phyloP scores from a whole-genome alignment of 2,797 vertebrate species.

The Synaphobranchus kaupii region DNA sequence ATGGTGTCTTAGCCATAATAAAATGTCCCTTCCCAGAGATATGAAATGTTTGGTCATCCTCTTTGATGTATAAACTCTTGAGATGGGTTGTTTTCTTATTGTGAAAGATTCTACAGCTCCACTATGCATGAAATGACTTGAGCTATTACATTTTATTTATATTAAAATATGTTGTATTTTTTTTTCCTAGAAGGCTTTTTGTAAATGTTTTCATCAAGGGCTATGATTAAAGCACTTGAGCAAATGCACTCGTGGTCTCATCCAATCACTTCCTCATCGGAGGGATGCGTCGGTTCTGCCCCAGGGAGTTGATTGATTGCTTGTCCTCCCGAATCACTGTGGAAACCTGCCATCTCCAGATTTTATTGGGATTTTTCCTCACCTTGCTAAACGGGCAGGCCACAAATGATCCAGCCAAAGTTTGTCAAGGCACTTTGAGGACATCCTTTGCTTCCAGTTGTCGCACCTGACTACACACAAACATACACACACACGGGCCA shows the following conservation, averaged over 20 bases:
- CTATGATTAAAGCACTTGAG: neutral
- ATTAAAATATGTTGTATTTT: neutral
- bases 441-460: neutral
- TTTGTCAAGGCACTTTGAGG: neutral
- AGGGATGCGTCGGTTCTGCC: neutral
- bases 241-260: neutral
- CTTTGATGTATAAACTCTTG: neutral
- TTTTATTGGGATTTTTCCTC: neutral
- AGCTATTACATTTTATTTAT: neutral
- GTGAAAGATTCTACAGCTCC: neutral
- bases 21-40: no score
- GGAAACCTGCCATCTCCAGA: neutral
- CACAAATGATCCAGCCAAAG: neutral
- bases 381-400: neutral
- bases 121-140: neutral
- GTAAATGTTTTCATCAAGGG: neutral
- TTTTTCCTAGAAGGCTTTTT: neutral
- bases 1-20: no score
- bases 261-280: neutral
- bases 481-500: neutral
- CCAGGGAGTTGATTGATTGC: neutral
- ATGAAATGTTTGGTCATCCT: neutral
- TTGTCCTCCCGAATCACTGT: neutral
- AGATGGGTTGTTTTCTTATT: neutral
- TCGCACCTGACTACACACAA: neutral